Base-by-base conservation (phyloP, 1,140 invertebrate genomes). In the Conopomorpha cramerella region DNA sequence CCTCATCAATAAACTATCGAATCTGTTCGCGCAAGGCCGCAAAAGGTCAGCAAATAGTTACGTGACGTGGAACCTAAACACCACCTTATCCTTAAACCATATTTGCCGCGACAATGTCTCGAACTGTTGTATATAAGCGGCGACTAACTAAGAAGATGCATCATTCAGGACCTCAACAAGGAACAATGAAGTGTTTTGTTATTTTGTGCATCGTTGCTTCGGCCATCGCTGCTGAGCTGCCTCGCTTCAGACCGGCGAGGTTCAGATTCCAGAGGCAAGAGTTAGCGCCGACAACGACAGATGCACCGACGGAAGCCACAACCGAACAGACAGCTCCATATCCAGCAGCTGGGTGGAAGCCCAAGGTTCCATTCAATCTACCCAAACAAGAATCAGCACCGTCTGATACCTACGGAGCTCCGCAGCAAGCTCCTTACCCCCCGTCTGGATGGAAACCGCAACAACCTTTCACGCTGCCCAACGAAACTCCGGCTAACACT, bases 221-320 rank as follows among this genome's bases (percentile, higher is more conserved):
- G 17, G 56, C 36, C 2, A 17, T 53, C 16, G 64, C 66, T n/a
- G n/a, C n/a, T 66, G 65, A 67, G 36, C 63, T 41, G 16, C 70
- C 70, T 68, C 64, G 66, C 41, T 67, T 59, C 40, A 52, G 51
- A 45, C 57, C 55, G 17, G 60, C 65, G 64, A 71, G 68, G 65
- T 67, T 67, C 34, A 50, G 68, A 34, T 63, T 46, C 39, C 63
- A 70, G 45, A 51, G 65, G 8, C 49, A 55, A 29, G 65, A 73
- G 39, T 30, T 70, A 30, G 65, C 58, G 10, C 66, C 67, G 19
- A 58, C 59, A 0, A 67, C 66, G 1, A 66, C 67, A 3, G 65
- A 70, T 8, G 37, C 52, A 31, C 43, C 59, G 2, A 50, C 47
- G 1, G 53, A 57, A 34, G 15, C 63, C 1, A 63, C 66, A 3